Percentiles rank a stretch among this genome's conserved stretches.
Conservation (phyloP, 1,140 invertebrate genomes). For the Augochlora pura region DNA sequence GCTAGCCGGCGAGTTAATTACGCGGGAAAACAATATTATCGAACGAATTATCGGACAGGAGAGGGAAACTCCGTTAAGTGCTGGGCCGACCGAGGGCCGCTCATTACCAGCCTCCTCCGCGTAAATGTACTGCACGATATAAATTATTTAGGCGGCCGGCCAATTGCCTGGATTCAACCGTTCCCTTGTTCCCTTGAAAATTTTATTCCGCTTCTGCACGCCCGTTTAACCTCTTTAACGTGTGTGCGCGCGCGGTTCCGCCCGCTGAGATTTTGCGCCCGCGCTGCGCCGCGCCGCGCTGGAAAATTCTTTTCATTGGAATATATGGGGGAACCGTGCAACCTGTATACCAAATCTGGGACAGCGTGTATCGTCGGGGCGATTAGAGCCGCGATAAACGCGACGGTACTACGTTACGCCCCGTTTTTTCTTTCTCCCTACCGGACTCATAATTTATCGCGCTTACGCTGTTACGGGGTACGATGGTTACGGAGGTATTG, state of each 20-base stretch:
- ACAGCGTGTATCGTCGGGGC: neutral
- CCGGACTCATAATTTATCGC: neutral
- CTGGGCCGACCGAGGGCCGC: conserved; percentile 17
- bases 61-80: conserved; percentile 62
- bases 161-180: conserved; percentile 36
- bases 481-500: neutral
- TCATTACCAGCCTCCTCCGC: conserved; percentile 39
- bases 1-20: conserved; percentile 60
- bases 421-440: neutral
- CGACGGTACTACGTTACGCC: neutral
- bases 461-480: neutral
- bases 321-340: neutral
- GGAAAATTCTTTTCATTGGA: conserved; percentile 6
- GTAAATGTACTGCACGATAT: conserved; percentile 44
- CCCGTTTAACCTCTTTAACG: neutral
- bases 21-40: conserved; percentile 67
- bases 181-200: conserved; percentile 16
- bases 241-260: neutral
- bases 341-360: neutral
- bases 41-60: conserved; percentile 63
- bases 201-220: neutral
- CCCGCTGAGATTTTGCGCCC: conserved; percentile 22
- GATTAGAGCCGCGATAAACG: neutral
- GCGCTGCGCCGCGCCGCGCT: neutral
- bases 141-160: conserved; percentile 56